Conservation (phyloP, 2,888 invertebrate genomes). For the Cosmorhoe ocellata region DNA sequence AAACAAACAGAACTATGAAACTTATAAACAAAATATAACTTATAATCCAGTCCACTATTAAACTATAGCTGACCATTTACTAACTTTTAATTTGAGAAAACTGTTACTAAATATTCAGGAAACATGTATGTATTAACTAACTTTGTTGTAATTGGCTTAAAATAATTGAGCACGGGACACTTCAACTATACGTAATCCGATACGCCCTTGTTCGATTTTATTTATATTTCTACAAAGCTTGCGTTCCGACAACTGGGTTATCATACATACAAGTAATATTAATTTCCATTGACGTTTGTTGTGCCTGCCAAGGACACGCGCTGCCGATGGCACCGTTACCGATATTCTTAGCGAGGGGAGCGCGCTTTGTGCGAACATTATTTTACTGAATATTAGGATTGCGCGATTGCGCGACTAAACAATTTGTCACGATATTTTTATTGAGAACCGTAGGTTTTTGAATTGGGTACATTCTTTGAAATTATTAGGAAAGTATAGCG, state of each 20-base stretch:
- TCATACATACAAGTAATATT: conserved; percentile 72
- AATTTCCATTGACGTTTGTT: conserved; percentile 74
- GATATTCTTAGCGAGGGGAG: conserved; percentile 48
- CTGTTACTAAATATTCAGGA: too few species aligned
- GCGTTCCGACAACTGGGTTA: conserved; percentile 76
- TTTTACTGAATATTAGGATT: conserved; percentile 35
- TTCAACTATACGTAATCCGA: too few species aligned
- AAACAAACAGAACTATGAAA: too few species aligned
- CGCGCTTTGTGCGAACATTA: conserved; percentile 47
- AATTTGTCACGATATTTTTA: conserved; percentile 38
- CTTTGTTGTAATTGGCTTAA: too few species aligned
- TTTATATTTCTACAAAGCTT: conserved; percentile 56
- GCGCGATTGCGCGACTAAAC: conserved; percentile 46
- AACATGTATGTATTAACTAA: too few species aligned
- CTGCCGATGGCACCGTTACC: conserved; percentile 55
- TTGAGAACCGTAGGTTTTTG: conserved; percentile 8
- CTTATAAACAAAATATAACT: too few species aligned
- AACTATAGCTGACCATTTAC: too few species aligned
- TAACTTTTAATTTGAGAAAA: too few species aligned
- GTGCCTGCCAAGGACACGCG: conserved; percentile 72
- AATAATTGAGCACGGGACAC: too few species aligned
- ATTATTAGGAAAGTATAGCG: not conserved
- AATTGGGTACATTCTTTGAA: not conserved
- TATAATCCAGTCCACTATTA: too few species aligned
- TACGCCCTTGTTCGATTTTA: too few species aligned